Base-by-base conservation (phyloP, 2,797 vertebrate species). In the Oreochromis grahami region DNA sequence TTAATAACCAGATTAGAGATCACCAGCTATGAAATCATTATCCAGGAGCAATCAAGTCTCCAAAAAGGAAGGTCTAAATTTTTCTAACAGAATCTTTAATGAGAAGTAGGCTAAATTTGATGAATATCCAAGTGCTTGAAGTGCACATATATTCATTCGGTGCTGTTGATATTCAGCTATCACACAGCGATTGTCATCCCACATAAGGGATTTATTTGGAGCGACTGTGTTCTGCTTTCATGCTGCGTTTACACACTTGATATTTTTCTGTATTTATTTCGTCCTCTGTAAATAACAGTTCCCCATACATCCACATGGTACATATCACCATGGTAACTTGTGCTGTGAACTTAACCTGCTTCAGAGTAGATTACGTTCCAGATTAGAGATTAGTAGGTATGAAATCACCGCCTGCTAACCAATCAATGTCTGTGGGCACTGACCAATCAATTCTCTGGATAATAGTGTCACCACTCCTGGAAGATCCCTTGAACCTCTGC, bases 251-350 rank as follows among this genome's bases (percentile, higher is more conserved):
- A 24, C 12, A 14, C 36, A 14, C 36, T 41, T 68, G 7, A 41
- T 24, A 24, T 63, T 36, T 36, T 63, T 63, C 14, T 26, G 0
- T 26, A 55, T 14, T 26, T 56, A 29, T 29, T 1, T 17, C 0
- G 2, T 38, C 32, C 32, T 38, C 9, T 63, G 32, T 38, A 55
- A 55, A 14, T 26, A 53, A 53, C 51, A 53, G n/a, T 2, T 53
- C n/a, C 11, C n/a, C 51, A 24, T 53, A 13, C n/a, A 24, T 53
- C 2, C 5, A n/a, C n/a, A n/a, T n/a, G 2, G 29, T 9, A 19
- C 56, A 36, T 60, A 36, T 60, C 29, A n/a, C 56, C 32, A 36
- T 60, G 56, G 32, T 36, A 60, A 60, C 32, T 19, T 60, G 56
- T 34, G 56, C 17, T 34, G 17, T 60, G 17, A 60, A 19, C 0